phyloP scores from a whole-genome alignment of 2,888 invertebrate species.

The Cyclophora punctaria region DNA sequence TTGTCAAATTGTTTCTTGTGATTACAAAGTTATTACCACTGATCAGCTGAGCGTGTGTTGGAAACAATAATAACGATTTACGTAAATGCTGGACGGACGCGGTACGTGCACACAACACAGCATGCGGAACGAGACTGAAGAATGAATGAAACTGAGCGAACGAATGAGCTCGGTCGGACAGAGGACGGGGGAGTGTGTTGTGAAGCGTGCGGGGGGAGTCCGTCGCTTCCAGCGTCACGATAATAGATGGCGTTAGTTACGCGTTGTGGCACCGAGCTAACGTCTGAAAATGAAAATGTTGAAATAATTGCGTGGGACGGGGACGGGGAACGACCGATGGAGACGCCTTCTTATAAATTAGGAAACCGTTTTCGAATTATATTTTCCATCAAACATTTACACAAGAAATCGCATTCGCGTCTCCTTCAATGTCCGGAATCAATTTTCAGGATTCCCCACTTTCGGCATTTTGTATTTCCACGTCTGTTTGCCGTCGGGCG shows the following conservation, averaged over 20 bases:
- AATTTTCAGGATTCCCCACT: conserved; percentile 56
- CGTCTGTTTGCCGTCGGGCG: conserved; percentile 42
- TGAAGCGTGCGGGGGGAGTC: conserved; percentile 23
- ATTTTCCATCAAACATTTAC: conserved; percentile 60
- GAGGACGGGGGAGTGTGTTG: conserved; percentile 18
- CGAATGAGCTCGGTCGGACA: conserved; percentile 28
- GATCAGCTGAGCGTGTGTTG: conserved; percentile 69
- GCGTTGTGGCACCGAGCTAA: conserved; percentile 4
- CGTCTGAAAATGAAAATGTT: conserved; percentile 4
- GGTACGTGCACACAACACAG: conserved; percentile 26
- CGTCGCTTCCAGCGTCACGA: conserved; percentile 6
- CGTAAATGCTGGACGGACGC: conserved; percentile 22
- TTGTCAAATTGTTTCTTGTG: conserved; percentile 14
- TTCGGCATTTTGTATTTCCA: conserved; percentile 54
- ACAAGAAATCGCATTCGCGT: conserved; percentile 45
- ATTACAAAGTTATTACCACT: conserved; percentile 42
- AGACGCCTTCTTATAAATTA: conserved; percentile 50
- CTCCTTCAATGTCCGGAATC: conserved; percentile 58
- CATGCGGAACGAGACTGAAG: conserved; percentile 58
- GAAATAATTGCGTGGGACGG: conserved; percentile 34
- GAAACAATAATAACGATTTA: conserved; percentile 60
- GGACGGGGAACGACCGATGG: conserved; percentile 17
- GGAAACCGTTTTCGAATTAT: conserved; percentile 63
- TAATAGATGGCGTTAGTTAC: conserved; percentile 53
- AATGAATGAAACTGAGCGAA: conserved; percentile 52